Conservation (phyloP, 2,113 vertebrate genomes). For the Collichthys lucidus region DNA sequence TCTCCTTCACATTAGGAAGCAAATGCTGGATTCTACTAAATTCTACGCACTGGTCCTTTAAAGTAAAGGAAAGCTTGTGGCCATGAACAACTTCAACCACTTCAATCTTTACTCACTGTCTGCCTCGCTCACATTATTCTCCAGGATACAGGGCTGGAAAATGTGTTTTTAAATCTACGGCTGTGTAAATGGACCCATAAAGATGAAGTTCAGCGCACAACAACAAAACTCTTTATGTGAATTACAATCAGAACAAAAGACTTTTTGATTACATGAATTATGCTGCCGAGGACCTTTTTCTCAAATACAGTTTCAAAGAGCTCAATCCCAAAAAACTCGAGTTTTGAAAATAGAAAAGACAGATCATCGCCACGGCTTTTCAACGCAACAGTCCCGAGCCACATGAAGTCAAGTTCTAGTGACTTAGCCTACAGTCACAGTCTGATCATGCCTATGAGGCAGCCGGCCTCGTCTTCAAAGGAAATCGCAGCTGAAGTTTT, state of each 20-base stretch:
- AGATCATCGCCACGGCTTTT: constrained; percentile 64
- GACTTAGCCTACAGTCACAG: constrained; percentile 65
- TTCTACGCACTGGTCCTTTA: no score
- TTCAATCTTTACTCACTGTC: background rate
- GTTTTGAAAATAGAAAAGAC: constrained; percentile 65
- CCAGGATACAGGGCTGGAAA: background rate
- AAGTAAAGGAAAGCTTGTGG: background rate
- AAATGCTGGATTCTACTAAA: no score
- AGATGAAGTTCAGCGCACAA: background rate
- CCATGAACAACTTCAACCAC: no score
- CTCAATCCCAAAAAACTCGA: constrained; percentile 49
- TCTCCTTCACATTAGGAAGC: no score
- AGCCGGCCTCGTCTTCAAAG: constrained; percentile 68
- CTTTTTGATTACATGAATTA: constrained; percentile 40
- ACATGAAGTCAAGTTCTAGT: constrained; percentile 59
- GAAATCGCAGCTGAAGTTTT: constrained; percentile 71
- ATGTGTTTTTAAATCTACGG: background rate
- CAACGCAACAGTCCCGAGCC: constrained; percentile 45
- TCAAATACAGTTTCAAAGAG: constrained; percentile 57
- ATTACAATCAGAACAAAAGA: constrained; percentile 27
- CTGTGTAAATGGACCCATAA: background rate
- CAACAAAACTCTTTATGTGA: background rate
- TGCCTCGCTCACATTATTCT: background rate
- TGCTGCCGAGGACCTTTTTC: constrained; percentile 24
- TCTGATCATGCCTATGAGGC: constrained; percentile 68